Conservation (phyloP, 2,797 vertebrate species). For the Sphenodon punctatus region DNA sequence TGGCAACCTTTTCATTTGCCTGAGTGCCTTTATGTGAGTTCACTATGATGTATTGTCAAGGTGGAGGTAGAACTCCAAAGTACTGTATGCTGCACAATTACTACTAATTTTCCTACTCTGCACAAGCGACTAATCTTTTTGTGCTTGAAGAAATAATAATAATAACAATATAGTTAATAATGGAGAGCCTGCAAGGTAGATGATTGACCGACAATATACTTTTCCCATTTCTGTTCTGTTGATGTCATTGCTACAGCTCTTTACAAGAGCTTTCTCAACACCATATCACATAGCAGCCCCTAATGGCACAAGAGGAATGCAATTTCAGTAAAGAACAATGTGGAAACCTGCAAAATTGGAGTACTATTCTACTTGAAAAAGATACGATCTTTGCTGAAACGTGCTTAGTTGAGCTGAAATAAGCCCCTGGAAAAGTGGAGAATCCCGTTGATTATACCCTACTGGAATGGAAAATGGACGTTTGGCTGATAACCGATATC, state of each 20-base stretch:
- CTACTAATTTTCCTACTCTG: neutral
- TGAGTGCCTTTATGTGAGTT: neutral
- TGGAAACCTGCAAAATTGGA: too few species aligned
- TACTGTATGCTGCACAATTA: neutral
- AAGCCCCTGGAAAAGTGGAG: too few species aligned
- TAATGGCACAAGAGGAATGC: neutral
- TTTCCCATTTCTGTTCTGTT: neutral
- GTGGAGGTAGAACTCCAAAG: neutral
- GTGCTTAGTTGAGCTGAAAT: neutral
- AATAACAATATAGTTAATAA: too few species aligned
- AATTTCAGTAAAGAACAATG: neutral
- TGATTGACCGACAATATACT: neutral
- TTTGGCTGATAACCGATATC: too few species aligned
- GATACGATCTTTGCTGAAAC: neutral
- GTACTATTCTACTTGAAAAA: too few species aligned
- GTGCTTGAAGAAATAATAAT: neutral
- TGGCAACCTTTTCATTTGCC: conserved; percentile 39
- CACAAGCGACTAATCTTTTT: neutral
- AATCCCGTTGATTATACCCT: too few species aligned
- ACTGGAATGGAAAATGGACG: too few species aligned
- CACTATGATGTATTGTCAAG: neutral
- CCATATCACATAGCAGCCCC: fast-evolving
- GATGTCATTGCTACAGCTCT: neutral
- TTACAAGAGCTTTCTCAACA: fast-evolving
- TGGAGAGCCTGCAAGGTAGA: neutral